These are phyloP conservation scores for Lasioglossum morio DNA, from an alignment of 2,888 invertebrate species.

Conservation along the genomic window DNA sequence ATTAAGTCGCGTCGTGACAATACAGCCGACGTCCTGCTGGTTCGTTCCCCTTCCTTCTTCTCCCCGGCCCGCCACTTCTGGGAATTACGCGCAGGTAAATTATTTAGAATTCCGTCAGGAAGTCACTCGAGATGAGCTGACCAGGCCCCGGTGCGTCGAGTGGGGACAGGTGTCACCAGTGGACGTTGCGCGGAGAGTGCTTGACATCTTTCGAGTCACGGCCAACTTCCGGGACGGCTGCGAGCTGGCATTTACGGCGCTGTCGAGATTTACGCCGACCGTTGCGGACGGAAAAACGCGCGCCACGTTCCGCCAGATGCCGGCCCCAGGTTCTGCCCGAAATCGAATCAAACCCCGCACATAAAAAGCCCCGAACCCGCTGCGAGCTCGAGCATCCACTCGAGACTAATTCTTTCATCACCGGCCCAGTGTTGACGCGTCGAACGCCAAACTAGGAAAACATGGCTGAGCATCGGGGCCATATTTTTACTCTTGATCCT, in stretches of 20 bases:
- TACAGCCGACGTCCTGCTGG: background rate
- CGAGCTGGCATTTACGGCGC: conserved; percentile 11
- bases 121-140: background rate
- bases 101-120: conserved; percentile 37
- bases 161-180: conserved; percentile 25
- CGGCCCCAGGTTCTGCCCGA: background rate
- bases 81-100: conserved; percentile 44
- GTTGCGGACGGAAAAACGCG: background rate
- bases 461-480: too few species aligned
- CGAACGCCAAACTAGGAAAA: background rate
- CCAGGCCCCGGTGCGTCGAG: conserved; percentile 19
- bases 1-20: conserved; percentile 39
- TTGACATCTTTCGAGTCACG: conserved; percentile 28
- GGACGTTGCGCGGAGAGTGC: conserved; percentile 14
- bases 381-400: background rate
- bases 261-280: conserved; percentile 11
- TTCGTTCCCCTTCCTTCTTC: background rate
- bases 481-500: background rate
- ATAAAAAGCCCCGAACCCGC: background rate
- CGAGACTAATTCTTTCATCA: background rate
- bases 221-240: conserved; percentile 3
- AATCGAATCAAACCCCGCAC: background rate
- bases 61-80: conserved; percentile 34
- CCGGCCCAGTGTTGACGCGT: background rate
- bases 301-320: background rate